phyloP scores from a whole-genome alignment of 2,113 vertebrate genomes.

The Channa maculata region DNA sequence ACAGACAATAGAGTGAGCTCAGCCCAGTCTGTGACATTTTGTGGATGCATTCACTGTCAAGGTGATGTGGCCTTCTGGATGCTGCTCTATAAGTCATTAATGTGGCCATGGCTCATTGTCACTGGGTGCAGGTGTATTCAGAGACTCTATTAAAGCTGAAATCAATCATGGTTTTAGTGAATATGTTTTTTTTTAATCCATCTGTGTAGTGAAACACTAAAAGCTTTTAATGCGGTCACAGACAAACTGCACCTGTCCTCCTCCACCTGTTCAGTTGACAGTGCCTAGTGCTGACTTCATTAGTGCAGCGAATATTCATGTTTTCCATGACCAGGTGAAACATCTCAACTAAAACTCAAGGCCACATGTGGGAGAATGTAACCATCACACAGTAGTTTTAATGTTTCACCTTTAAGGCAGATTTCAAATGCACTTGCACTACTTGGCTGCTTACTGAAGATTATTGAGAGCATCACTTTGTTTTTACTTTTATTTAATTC shows the following conservation, averaged over 20 bases:
- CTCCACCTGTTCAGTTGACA: slow-evolving; percentile 18
- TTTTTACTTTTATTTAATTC: too few relatives aligned
- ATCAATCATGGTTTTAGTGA: slow-evolving; percentile 5
- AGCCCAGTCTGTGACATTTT: neutral
- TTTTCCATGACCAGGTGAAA: too few relatives aligned
- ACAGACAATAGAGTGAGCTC: neutral
- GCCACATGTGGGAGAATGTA: too few relatives aligned
- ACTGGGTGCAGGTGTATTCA: neutral
- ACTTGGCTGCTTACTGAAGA: too few relatives aligned
- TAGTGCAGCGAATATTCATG: slow-evolving; percentile 18
- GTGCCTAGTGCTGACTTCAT: neutral
- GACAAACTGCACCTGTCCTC: neutral
- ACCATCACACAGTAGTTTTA: too few relatives aligned
- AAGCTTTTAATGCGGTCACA: neutral
- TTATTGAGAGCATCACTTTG: too few relatives aligned
- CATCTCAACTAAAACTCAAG: too few relatives aligned
- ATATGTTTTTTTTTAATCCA: neutral
- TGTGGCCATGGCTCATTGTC: neutral
- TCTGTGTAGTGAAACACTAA: slow-evolving; percentile 2
- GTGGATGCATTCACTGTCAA: neutral
- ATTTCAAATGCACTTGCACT: too few relatives aligned
- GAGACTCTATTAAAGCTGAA: neutral
- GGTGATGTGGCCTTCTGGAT: neutral
- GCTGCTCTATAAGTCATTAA: neutral
- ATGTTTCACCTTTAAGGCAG: too few relatives aligned